Evolutionary conservation across 2,113 vertebrate genomes (phyloP), one percentile per base, ranked within the genome.

Genomic region (Panthera tigris): DNA sequence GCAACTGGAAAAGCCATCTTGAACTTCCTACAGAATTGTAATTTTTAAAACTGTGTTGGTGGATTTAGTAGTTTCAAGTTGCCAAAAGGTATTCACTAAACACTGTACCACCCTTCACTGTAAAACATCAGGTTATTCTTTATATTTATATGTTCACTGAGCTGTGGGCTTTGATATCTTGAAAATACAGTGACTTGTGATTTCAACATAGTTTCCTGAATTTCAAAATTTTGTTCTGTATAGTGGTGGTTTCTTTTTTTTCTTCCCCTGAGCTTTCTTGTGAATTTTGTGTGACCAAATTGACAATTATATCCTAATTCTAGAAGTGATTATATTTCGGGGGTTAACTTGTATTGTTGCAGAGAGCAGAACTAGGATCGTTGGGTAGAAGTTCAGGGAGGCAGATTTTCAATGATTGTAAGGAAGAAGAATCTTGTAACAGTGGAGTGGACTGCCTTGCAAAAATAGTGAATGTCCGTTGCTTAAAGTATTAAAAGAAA

Each of bases 181-280:
- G 74, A 95, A 91, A 97, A 91, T 65, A 65, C 85, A n/a, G 33
- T 90, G 76, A 12, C 63, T 92, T 94, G 45, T 94, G 80, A 96
- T 81, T 97, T 97, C 79, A 94, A 13, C 63, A 91, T 97, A 79
- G 88, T 85, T 97, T 93, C 66, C 82, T 89, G 88, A 78, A 86
- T 96, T 97, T 95, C 89, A 96, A n/a, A 78, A 55, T 94, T 80
- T 73, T 95, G 41, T 71, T 87, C 69, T 74, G 39, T 91, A 27
- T 76, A 36, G 36, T 76, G 27, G 63, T 91, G 31, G 81, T 55
- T 97, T 94, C 82, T 82, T 88, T 48, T 29, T 25, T 5, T 27
- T 27, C n/a, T 16, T 2, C 18, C 19, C 27, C 55, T 78, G 80
- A 76, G 31, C 73, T 69, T 95, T 50, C 4, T 95, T 95, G 69